Conservation (phyloP, 2,113 vertebrate genomes). For the Nothobranchius furzeri region DNA sequence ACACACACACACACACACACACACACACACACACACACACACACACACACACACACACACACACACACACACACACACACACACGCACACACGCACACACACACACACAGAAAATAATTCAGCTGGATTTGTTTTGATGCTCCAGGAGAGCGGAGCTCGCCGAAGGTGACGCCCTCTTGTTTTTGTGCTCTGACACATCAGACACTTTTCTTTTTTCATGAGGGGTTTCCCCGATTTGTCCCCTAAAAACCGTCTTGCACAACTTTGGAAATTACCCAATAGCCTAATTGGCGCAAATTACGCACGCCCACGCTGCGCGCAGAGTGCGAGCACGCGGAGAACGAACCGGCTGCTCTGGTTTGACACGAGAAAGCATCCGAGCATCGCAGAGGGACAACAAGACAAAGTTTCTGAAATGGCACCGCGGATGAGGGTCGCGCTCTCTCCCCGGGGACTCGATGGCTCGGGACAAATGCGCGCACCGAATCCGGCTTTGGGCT, state of each 20-base stretch:
- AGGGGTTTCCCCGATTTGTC: slow-evolving; percentile 12
- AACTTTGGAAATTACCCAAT: slow-evolving; percentile 33
- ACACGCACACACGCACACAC: too few species aligned
- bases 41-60: too few species aligned
- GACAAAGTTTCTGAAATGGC: slow-evolving; percentile 23
- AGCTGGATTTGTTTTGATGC: not conserved
- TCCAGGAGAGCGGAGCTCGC: not conserved
- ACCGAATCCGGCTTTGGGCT: slow-evolving; percentile 33
- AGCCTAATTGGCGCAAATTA: slow-evolving; percentile 60
- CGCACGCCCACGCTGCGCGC: slow-evolving; percentile 42
- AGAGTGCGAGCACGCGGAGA: not conserved
- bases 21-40: too few species aligned
- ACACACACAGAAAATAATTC: not conserved
- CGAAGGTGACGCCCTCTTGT: slow-evolving; percentile 15
- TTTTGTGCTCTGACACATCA: slow-evolving; percentile 11
- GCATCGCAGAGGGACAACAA: slow-evolving; percentile 19
- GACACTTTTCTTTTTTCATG: slow-evolving; percentile 54
- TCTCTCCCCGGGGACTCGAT: slow-evolving; percentile 13
- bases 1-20: too few species aligned
- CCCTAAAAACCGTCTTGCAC: slow-evolving; percentile 46
- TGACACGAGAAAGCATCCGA: slow-evolving; percentile 31
- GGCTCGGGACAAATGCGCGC: slow-evolving; percentile 34
- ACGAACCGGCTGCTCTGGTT: slow-evolving; percentile 20
- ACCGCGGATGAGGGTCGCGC: slow-evolving; percentile 18
- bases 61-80: too few species aligned